Percentiles rank a stretch among this genome's conserved stretches.
Evolutionary conservation across 2,113 vertebrate species (phyloP).

Genomic region (Microtus pennsylvanicus): DNA sequence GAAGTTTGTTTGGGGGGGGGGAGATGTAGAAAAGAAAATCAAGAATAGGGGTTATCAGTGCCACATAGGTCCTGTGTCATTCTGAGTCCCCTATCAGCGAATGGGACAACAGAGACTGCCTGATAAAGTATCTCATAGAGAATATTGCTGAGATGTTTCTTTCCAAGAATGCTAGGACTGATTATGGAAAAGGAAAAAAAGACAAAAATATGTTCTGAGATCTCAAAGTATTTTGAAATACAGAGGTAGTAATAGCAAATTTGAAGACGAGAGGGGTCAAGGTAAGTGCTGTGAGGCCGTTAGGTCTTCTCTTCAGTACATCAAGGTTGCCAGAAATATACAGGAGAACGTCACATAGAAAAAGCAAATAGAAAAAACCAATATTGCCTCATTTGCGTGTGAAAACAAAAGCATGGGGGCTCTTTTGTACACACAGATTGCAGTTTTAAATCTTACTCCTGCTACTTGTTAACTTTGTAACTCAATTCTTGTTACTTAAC

Average conservation of each 20-base stretch:
- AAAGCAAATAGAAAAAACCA: neutral
- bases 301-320: neutral
- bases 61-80: neutral
- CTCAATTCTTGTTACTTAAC: neutral
- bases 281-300: neutral
- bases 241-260: neutral
- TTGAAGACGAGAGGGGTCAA: neutral
- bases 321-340: neutral
- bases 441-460: neutral
- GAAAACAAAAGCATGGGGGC: neutral
- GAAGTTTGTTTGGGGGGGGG: neutral
- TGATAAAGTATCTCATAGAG: neutral
- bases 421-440: neutral
- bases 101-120: neutral
- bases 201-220: neutral
- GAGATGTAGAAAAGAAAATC: neutral
- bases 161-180: neutral
- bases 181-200: conserved; percentile 1
- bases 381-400: neutral
- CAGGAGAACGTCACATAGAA: neutral
- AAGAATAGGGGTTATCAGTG: neutral
- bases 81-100: neutral
- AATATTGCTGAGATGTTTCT: neutral
- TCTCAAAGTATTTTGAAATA: conserved; percentile 1
- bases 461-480: neutral